Percentiles rank a stretch among this genome's conserved stretches.
These are phyloP conservation scores for Timema cristinae DNA, from an alignment of 2,888 invertebrate species.

Conservation along the genomic window DNA sequence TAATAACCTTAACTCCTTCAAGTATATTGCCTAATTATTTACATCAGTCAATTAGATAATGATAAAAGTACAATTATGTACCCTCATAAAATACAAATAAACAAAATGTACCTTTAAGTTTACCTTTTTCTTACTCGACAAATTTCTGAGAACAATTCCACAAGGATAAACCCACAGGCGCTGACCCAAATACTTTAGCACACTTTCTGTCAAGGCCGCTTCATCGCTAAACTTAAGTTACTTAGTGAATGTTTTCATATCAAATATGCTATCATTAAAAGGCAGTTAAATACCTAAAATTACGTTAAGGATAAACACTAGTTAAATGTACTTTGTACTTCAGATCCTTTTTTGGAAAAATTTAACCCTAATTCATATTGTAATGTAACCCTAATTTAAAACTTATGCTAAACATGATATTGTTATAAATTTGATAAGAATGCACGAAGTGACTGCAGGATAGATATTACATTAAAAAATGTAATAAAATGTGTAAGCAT, in stretches of 20 bases:
- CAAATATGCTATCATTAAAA: neutral
- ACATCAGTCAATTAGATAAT: conserved; percentile 34
- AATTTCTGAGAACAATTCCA: conserved; percentile 18
- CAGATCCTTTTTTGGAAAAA: conserved; percentile 15
- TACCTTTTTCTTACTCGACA: conserved; percentile 6
- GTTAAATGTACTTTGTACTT: conserved; percentile 17
- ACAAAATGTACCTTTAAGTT: neutral
- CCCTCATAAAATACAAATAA: conserved; percentile 7
- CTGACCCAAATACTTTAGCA: conserved; percentile 11
- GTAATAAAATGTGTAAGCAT: no score
- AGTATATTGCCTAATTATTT: conserved; percentile 32
- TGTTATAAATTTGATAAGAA: neutral
- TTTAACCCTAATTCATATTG: conserved; percentile 11
- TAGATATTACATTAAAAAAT: no score
- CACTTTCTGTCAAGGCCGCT: no score
- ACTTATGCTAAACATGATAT: conserved; percentile 6
- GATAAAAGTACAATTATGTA: no score
- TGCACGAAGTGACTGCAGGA: no score
- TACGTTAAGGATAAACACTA: neutral
- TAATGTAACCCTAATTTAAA: conserved; percentile 10
- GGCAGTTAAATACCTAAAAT: conserved; percentile 16
- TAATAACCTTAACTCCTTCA: conserved; percentile 31
- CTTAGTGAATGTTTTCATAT: no score
- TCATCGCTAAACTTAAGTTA: no score
- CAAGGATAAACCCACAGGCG: conserved; percentile 21